These are phyloP conservation scores for Premnoplex brunnescens DNA, from an alignment of 2,797 vertebrate genomes.

Conservation along the genomic window DNA sequence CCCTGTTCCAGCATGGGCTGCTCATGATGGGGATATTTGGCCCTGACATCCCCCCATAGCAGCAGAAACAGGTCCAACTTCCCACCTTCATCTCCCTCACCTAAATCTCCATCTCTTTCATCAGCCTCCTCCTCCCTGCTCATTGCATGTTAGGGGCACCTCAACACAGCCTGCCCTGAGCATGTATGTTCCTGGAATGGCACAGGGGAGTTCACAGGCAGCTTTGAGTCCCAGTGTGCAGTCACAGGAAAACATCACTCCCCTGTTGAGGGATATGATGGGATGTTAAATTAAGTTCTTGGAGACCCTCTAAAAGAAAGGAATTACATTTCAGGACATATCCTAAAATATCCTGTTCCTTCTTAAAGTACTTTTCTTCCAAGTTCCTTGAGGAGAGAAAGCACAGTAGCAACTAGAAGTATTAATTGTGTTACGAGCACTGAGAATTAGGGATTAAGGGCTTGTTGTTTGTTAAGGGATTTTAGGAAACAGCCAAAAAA, in stretches of 20 bases:
- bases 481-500: conserved; percentile 16
- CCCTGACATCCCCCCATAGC: neutral
- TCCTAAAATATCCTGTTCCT: conserved; percentile 31
- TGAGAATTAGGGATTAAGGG: conserved; percentile 33
- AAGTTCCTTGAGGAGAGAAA: conserved; percentile 14
- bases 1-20: neutral
- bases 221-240: neutral
- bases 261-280: fast-evolving
- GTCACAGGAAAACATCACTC: neutral
- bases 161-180: neutral
- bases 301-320: neutral
- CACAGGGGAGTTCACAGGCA: neutral
- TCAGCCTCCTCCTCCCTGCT: neutral
- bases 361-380: conserved; percentile 6
- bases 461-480: neutral
- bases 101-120: neutral
- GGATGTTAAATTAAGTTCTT: neutral
- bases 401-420: neutral
- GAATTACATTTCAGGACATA: conserved; percentile 22
- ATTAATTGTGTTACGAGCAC: conserved; percentile 25
- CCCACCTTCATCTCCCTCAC: neutral
- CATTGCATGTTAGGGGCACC: fast-evolving
- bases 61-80: neutral
- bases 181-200: fast-evolving
- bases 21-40: neutral